These are phyloP conservation scores for Gryllus longicercus DNA, from an alignment of 2,888 invertebrate species.

Conservation along the genomic window DNA sequence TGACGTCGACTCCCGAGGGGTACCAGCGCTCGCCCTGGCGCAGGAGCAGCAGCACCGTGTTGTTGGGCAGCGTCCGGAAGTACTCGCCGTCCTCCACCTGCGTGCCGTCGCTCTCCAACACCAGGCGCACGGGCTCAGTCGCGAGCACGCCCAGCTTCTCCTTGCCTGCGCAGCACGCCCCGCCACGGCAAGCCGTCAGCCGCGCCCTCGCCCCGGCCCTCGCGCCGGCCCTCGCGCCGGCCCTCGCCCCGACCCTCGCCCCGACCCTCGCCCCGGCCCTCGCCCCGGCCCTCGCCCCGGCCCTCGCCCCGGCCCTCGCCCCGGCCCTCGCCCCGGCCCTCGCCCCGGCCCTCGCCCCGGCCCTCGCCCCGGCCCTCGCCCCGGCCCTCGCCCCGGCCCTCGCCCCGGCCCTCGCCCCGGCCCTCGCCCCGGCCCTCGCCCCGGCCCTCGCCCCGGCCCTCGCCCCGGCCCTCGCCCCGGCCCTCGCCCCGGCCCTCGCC, in stretches of 20 bases:
- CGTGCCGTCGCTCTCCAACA: conserved; percentile 92
- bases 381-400: too few relatives aligned
- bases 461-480: too few relatives aligned
- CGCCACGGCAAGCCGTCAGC: background rate
- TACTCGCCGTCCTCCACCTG: conserved; percentile 96
- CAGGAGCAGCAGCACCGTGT: conserved; percentile 83
- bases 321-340: background rate
- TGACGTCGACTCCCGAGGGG: conserved; percentile 90
- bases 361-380: too few relatives aligned
- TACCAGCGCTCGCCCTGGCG: conserved; percentile 90
- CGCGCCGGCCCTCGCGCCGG: too few relatives aligned
- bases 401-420: too few relatives aligned
- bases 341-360: too few relatives aligned
- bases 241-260: background rate
- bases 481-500: too few relatives aligned
- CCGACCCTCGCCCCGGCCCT: background rate
- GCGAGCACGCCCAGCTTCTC: conserved; percentile 85
- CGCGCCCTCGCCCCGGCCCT: background rate
- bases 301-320: background rate
- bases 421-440: too few relatives aligned
- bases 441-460: too few relatives aligned
- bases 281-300: conserved; percentile 10
- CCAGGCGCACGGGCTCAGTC: conserved; percentile 83
- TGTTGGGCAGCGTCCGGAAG: conserved; percentile 88
- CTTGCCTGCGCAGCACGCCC: conserved; percentile 59